These are phyloP conservation scores for Phania funesta DNA, from an alignment of 2,888 invertebrate species.

Conservation along the genomic window DNA sequence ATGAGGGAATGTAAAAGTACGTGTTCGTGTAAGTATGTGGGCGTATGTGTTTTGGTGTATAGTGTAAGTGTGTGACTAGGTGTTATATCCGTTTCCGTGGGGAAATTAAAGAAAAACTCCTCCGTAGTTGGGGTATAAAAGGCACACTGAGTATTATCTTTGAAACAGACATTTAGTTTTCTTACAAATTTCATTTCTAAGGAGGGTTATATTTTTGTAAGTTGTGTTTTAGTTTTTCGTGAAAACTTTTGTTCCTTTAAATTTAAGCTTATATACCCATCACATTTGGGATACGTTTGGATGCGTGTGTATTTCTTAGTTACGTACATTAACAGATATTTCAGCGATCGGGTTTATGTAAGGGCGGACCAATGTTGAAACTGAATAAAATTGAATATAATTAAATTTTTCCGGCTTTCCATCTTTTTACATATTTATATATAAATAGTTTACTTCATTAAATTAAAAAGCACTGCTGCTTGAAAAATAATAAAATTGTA, in stretches of 20 bases:
- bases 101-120: constrained; percentile 69
- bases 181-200: constrained; percentile 26
- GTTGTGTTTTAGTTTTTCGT: neutral
- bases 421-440: no score
- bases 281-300: neutral
- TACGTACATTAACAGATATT: no score
- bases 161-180: constrained; percentile 71
- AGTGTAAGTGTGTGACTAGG: constrained; percentile 30
- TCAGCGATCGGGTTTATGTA: no score
- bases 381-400: no score
- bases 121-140: constrained; percentile 11
- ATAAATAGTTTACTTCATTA: no score
- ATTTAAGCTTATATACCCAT: neutral
- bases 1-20: neutral
- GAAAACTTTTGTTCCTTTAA: neutral
- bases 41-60: no score
- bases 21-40: neutral
- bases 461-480: no score
- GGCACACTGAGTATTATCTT: constrained; percentile 28
- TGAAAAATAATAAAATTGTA: no score
- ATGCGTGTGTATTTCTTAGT: no score
- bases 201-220: constrained; percentile 37
- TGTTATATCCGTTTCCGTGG: constrained; percentile 68
- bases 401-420: no score
- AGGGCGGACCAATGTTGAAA: no score